A percentile compares a stretch with the other conserved stretches of the same genome.
Evolutionary conservation across 35 echinoderm and acorn worm species (phyloP).

Genomic region (Stichopus chloronotus): DNA sequence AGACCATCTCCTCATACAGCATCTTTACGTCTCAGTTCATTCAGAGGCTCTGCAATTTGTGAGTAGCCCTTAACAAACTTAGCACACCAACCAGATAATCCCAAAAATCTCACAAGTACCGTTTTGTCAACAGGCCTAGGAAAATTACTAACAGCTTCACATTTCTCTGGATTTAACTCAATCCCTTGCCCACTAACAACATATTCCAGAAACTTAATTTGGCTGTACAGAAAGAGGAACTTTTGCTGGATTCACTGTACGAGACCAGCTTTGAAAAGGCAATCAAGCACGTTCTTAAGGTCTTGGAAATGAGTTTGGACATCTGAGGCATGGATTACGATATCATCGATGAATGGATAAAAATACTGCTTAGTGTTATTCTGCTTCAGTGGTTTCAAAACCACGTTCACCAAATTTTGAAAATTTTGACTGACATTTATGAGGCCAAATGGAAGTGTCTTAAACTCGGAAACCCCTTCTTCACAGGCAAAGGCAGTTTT

Average conservation of each 20-base stretch:
- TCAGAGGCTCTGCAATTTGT: slow-evolving; percentile 29
- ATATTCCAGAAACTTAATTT: slow-evolving; percentile 28
- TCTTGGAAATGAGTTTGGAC: slow-evolving; percentile 11
- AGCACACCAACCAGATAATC: slow-evolving; percentile 28
- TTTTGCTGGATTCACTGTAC: slow-evolving; percentile 57
- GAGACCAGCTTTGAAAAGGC: background rate
- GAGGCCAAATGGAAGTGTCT: slow-evolving; percentile 18
- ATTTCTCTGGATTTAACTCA: slow-evolving; percentile 3
- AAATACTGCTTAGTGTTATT: background rate
- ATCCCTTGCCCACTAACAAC: slow-evolving; percentile 4
- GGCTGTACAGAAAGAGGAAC: slow-evolving; percentile 29
- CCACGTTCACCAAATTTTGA: no score
- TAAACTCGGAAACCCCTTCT: slow-evolving; percentile 12
- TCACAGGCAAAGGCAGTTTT: no score
- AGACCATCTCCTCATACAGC: background rate
- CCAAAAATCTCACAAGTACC: slow-evolving; percentile 5
- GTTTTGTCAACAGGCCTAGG: slow-evolving; percentile 12
- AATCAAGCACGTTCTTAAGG: background rate
- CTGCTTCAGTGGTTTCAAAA: slow-evolving; percentile 8
- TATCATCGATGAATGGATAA: slow-evolving; percentile 17
- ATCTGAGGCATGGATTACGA: slow-evolving; percentile 4
- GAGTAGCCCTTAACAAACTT: slow-evolving; percentile 26
- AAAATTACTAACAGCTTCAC: slow-evolving; percentile 36
- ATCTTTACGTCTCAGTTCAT: slow-evolving; percentile 8
- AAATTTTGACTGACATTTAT: slow-evolving; percentile 22